phyloP scores from a whole-genome alignment of 1,140 invertebrate genomes.

The Diorhabda sublineata region DNA sequence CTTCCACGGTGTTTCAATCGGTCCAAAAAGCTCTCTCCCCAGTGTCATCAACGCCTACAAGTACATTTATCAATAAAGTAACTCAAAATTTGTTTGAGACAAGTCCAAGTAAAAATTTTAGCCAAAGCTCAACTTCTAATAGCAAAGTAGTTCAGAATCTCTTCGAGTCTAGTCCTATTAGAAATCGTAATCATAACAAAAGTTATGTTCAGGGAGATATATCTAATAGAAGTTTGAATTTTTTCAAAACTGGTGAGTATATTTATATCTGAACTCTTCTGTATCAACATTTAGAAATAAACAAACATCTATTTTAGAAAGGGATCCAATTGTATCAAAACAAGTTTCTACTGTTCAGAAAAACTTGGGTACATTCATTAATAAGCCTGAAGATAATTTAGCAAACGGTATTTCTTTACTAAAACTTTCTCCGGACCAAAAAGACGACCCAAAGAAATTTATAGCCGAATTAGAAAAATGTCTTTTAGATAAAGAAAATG shows the following conservation, averaged over 20 bases:
- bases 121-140: background rate
- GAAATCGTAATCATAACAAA: background rate
- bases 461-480: slow-evolving; percentile 33
- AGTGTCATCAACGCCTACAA: background rate
- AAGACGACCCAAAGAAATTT: slow-evolving; percentile 23
- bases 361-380: slow-evolving; percentile 23
- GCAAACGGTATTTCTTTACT: slow-evolving; percentile 26
- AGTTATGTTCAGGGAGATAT: slow-evolving; percentile 32
- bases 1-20: slow-evolving; percentile 39
- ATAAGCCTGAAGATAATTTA: slow-evolving; percentile 15
- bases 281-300: background rate
- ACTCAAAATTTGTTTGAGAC: background rate
- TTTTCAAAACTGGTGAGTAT: slow-evolving; percentile 14
- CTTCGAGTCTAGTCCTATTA: background rate
- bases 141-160: background rate
- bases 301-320: background rate
- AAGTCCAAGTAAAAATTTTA: background rate
- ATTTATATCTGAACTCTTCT: slow-evolving; percentile 2
- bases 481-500: slow-evolving; percentile 20
- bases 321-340: slow-evolving; percentile 27
- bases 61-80: background rate
- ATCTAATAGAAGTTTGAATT: slow-evolving; percentile 30
- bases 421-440: slow-evolving; percentile 22
- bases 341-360: slow-evolving; percentile 26
- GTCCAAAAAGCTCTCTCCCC: slow-evolving; percentile 8